Evolutionary conservation across 2,797 vertebrate species (phyloP).

Genomic region (Acanthopagrus latus): DNA sequence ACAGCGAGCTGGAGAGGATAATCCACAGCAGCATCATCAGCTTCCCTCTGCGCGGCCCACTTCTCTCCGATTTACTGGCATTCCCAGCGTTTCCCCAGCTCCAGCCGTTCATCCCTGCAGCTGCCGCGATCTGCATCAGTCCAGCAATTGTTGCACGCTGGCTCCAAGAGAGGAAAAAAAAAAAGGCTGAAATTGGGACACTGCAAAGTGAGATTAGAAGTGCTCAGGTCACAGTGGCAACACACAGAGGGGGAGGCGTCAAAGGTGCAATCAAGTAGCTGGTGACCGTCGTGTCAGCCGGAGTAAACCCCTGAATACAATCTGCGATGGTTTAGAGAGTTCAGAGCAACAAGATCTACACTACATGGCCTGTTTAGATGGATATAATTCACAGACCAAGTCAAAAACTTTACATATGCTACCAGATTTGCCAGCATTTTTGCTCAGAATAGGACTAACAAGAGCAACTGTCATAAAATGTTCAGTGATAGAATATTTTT

Average conservation of each 20-base stretch:
- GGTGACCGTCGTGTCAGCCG: background rate
- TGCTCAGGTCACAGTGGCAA: slow-evolving; percentile 37
- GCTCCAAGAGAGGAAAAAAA: slow-evolving; percentile 11
- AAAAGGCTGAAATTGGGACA: slow-evolving; percentile 47
- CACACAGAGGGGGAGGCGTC: slow-evolving; percentile 4
- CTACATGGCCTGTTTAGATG: background rate
- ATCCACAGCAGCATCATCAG: slow-evolving; percentile 81
- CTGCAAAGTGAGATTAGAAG: slow-evolving; percentile 31
- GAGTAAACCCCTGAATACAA: background rate
- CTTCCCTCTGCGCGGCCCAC: slow-evolving; percentile 56
- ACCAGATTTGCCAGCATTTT: too few relatives aligned
- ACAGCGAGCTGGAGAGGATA: slow-evolving; percentile 81
- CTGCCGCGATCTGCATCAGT: slow-evolving; percentile 59
- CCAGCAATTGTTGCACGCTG: slow-evolving; percentile 53
- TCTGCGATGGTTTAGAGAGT: background rate
- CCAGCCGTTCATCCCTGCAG: slow-evolving; percentile 71
- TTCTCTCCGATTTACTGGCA: slow-evolving; percentile 60
- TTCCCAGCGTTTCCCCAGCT: slow-evolving; percentile 49
- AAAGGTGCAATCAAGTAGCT: slow-evolving; percentile 6
- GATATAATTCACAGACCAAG: background rate
- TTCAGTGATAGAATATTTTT: background rate
- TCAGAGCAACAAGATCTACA: background rate
- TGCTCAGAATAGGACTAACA: background rate
- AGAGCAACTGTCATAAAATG: too few relatives aligned
- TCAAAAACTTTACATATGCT: background rate